phyloP scores from a whole-genome alignment of 2,888 invertebrate species.

The Lycophotia porphyrea region DNA sequence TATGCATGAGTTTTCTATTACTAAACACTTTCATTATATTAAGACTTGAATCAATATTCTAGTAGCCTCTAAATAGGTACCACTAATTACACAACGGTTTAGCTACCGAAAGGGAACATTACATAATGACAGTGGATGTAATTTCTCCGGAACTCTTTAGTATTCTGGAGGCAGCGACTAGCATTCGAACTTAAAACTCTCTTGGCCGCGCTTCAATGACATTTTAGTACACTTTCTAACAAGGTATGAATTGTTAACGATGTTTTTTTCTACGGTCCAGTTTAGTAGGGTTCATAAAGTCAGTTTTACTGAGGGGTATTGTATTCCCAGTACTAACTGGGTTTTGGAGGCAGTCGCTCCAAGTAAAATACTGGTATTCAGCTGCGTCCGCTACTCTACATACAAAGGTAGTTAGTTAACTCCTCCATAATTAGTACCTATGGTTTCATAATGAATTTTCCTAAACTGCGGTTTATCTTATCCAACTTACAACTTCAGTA shows the following conservation, averaged over 20 bases:
- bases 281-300: neutral
- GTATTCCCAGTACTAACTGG: neutral
- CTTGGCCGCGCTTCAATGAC: slow-evolving; percentile 39
- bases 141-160: slow-evolving; percentile 86
- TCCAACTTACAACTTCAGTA: neutral
- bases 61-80: slow-evolving; percentile 55
- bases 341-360: neutral
- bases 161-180: slow-evolving; percentile 75
- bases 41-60: slow-evolving; percentile 64
- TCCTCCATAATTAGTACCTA: neutral
- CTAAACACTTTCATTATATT: slow-evolving; percentile 19
- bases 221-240: slow-evolving; percentile 62
- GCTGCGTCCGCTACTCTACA: neutral
- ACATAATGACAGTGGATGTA: slow-evolving; percentile 69
- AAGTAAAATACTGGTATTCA: neutral
- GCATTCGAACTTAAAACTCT: slow-evolving; percentile 48
- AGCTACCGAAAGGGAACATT: slow-evolving; percentile 62
- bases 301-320: neutral
- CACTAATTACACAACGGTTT: slow-evolving; percentile 59
- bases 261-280: neutral
- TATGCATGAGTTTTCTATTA: neutral
- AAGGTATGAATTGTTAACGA: slow-evolving; percentile 6
- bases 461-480: neutral
- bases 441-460: neutral
- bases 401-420: neutral